Conservation (phyloP, 2,797 vertebrate genomes). For the Melanotaenia parkinsoni region DNA sequence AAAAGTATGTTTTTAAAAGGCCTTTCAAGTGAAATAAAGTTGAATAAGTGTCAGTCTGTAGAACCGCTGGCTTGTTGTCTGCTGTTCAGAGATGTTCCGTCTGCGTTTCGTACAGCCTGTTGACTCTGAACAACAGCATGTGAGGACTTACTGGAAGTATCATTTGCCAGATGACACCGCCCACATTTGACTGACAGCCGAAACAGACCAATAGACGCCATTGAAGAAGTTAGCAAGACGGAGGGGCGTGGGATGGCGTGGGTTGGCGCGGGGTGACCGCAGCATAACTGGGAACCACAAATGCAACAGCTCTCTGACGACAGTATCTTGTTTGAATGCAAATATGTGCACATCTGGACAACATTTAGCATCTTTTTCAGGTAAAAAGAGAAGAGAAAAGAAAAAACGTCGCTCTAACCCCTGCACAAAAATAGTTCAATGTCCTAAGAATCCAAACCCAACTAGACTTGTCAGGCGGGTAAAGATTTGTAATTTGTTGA, state of each 20-base stretch:
- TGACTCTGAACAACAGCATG: constrained; percentile 74
- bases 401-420: no score
- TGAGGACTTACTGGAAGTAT: constrained; percentile 88
- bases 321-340: background rate
- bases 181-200: constrained; percentile 75
- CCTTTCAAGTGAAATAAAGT: constrained; percentile 26
- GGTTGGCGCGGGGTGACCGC: no score
- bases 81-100: constrained; percentile 57
- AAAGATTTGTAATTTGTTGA: background rate
- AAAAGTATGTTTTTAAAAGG: constrained; percentile 21
- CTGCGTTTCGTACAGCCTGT: constrained; percentile 72
- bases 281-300: constrained; percentile 41
- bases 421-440: background rate
- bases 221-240: constrained; percentile 1
- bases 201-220: constrained; percentile 77
- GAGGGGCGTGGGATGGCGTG: constrained; percentile 32
- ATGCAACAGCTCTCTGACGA: background rate
- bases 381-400: background rate
- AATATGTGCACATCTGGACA: background rate
- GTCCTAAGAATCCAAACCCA: background rate
- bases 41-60: constrained; percentile 10
- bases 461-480: background rate
- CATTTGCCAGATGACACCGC: constrained; percentile 78
- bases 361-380: background rate
- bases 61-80: constrained; percentile 41